Evolutionary conservation across 1,140 invertebrate species (phyloP).

Genomic region (Holcopasites calliopsidis): DNA sequence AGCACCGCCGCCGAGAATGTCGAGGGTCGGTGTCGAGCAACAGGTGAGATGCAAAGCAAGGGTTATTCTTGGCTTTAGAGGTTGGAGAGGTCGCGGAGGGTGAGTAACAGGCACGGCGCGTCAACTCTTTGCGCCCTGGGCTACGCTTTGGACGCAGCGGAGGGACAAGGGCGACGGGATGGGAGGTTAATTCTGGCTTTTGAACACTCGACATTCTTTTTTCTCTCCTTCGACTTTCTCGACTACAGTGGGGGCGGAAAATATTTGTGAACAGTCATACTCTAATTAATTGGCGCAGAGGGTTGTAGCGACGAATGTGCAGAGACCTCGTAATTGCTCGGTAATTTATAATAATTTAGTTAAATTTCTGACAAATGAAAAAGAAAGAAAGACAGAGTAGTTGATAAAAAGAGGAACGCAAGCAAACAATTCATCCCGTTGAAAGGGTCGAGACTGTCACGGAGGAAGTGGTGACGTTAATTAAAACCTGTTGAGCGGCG

Average conservation of each 20-base stretch:
- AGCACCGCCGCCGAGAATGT: slow-evolving; percentile 62
- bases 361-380: too few relatives aligned
- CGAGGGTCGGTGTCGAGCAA: slow-evolving; percentile 74
- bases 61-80: slow-evolving; percentile 75
- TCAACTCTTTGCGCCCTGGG: slow-evolving; percentile 8
- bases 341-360: too few relatives aligned
- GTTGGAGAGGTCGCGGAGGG: slow-evolving; percentile 38
- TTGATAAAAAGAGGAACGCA: neutral
- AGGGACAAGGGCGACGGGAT: neutral
- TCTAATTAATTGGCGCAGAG: too few relatives aligned
- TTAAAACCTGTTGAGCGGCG: slow-evolving; percentile 75
- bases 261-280: too few relatives aligned
- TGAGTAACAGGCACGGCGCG: slow-evolving; percentile 24
- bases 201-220: neutral
- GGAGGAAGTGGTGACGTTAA: slow-evolving; percentile 58
- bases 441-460: slow-evolving; percentile 2
- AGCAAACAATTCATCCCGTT: slow-evolving; percentile 7
- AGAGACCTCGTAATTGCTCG: too few relatives aligned
- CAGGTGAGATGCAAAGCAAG: slow-evolving; percentile 80
- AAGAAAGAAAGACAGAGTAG: too few relatives aligned
- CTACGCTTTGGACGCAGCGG: neutral
- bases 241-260: neutral
- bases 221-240: neutral
- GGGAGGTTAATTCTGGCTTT: neutral
- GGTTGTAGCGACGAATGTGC: too few relatives aligned